A percentile compares a stretch with the other conserved stretches of the same genome.
phyloP scores from a whole-genome alignment of 2,797 vertebrate species.

The Argya squamiceps region DNA sequence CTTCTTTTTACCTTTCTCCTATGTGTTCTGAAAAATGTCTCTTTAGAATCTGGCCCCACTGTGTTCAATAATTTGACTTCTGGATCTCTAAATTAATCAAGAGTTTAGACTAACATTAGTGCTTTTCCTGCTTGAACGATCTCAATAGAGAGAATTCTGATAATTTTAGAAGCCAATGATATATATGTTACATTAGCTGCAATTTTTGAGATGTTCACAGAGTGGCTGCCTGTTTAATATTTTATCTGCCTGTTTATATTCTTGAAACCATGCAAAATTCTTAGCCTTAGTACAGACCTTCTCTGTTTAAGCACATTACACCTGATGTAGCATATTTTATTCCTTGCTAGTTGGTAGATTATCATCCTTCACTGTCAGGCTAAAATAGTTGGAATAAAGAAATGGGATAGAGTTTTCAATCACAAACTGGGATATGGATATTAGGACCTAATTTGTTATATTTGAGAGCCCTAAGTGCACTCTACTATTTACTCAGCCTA shows the following conservation, averaged over 20 bases:
- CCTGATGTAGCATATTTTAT: background rate
- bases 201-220: background rate
- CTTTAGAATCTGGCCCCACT: background rate
- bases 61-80: background rate
- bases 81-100: background rate
- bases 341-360: background rate
- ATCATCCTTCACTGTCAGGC: background rate
- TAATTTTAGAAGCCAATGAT: background rate
- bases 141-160: background rate
- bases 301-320: background rate
- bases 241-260: background rate
- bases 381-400: background rate
- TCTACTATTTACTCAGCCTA: background rate
- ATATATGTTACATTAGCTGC: background rate
- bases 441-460: slow-evolving; percentile 18
- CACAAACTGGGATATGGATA: background rate
- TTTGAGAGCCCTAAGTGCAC: background rate
- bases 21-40: background rate
- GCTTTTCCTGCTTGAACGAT: background rate
- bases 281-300: background rate
- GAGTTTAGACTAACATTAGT: background rate
- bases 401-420: background rate
- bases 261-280: background rate
- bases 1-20: background rate
- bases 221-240: background rate